Conservation (phyloP, 2,888 invertebrate species). For the Eilema caniola region DNA sequence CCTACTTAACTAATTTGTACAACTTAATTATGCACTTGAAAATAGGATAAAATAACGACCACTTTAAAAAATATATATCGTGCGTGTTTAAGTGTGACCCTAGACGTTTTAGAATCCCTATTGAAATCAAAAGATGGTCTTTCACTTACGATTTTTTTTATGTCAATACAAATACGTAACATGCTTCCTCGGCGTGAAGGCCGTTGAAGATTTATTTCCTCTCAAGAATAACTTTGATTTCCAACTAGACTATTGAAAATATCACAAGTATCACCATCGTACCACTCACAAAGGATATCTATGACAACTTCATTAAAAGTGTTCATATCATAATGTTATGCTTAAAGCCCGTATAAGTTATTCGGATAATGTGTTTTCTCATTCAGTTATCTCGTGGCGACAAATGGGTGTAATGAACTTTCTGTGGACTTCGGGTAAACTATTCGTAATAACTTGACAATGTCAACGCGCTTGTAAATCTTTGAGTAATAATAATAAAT, state of each 20-base stretch:
- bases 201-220: not conserved
- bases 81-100: not conserved
- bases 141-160: too few species aligned
- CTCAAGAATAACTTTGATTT: not conserved
- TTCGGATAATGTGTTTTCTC: conserved; percentile 66
- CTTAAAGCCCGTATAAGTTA: conserved; percentile 60
- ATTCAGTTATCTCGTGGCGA: conserved; percentile 66
- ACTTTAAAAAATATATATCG: too few species aligned
- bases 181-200: not conserved
- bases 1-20: not conserved
- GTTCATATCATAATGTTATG: conserved; percentile 48
- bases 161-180: too few species aligned
- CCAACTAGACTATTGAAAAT: not conserved
- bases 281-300: not conserved
- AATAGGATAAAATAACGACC: too few species aligned
- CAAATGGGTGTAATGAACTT: conserved; percentile 65
- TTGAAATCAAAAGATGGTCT: too few species aligned
- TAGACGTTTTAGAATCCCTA: not conserved
- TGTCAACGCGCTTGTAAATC: not conserved
- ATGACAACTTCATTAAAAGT: not conserved
- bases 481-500: not conserved
- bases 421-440: conserved; percentile 62
- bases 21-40: not conserved
- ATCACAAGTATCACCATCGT: not conserved
- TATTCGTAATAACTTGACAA: conserved; percentile 27